phyloP scores from a whole-genome alignment of 1,140 invertebrate species.

The Contarinia nasturtii region DNA sequence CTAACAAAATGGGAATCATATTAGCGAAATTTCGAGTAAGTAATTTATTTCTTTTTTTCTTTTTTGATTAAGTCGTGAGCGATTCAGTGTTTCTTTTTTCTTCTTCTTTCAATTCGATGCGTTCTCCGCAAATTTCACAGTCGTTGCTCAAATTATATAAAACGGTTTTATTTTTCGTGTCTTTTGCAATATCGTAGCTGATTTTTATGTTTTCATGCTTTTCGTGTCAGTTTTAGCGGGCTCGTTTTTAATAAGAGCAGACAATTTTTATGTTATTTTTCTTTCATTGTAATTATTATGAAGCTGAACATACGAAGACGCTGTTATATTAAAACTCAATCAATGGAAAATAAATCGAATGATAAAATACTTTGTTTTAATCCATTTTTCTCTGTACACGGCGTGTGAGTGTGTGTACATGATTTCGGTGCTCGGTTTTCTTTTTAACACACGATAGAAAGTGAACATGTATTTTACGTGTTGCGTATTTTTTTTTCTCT shows the following conservation, averaged over 20 bases:
- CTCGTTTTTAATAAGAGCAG: too few species aligned
- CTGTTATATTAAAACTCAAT: background rate
- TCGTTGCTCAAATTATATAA: background rate
- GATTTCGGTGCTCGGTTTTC: too few species aligned
- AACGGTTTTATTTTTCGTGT: background rate
- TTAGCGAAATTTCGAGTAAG: conserved; percentile 10
- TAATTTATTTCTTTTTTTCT: background rate
- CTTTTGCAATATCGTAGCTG: conserved; percentile 11
- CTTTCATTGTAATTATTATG: too few species aligned
- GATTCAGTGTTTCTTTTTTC: too few species aligned
- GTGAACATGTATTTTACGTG: too few species aligned
- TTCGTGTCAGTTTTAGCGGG: too few species aligned
- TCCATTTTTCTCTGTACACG: background rate
- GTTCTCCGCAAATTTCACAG: conserved; percentile 1
- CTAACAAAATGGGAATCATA: conserved; percentile 7
- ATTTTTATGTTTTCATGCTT: background rate
- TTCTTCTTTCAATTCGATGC: background rate
- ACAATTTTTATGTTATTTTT: too few species aligned
- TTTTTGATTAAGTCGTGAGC: background rate
- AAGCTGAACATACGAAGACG: too few species aligned
- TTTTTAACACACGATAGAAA: too few species aligned
- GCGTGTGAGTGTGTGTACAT: too few species aligned
- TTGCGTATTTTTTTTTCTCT: too few species aligned
- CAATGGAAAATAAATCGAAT: background rate
- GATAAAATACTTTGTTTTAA: too few species aligned